Conservation (phyloP, 1,140 invertebrate genomes). For the Drosophila malerkotliana region DNA sequence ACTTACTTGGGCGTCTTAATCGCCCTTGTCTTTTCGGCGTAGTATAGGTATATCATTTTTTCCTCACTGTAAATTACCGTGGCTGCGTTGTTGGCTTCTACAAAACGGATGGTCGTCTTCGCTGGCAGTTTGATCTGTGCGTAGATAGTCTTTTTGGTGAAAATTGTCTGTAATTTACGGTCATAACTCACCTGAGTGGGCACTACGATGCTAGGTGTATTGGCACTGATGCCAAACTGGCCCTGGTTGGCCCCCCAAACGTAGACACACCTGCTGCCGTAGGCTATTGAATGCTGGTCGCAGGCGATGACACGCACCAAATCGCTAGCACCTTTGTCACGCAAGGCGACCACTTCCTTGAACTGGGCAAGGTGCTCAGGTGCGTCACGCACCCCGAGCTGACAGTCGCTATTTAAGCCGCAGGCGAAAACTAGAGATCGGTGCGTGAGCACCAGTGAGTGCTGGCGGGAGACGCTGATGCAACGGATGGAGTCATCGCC, state of each 20-base stretch:
- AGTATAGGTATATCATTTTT: conserved; percentile 67
- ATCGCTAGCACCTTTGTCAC: conserved; percentile 55
- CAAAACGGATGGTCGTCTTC: conserved; percentile 61
- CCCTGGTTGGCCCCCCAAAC: conserved; percentile 90
- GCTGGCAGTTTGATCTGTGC: conserved; percentile 65
- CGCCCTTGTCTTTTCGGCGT: conserved; percentile 68
- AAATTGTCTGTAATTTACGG: neutral
- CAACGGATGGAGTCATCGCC: conserved; percentile 70
- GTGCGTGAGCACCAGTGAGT: conserved; percentile 87
- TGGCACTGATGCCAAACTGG: conserved; percentile 86
- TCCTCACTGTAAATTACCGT: conserved; percentile 71
- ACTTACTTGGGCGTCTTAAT: conserved; percentile 79
- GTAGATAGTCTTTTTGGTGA: neutral
- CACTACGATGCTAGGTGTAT: conserved; percentile 45
- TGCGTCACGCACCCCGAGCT: conserved; percentile 86
- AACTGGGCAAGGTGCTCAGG: conserved; percentile 85
- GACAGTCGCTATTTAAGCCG: conserved; percentile 88
- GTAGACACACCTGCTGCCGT: conserved; percentile 84
- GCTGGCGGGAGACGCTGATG: conserved; percentile 86
- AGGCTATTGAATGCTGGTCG: conserved; percentile 88
- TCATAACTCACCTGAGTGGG: conserved; percentile 78
- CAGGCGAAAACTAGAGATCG: conserved; percentile 86
- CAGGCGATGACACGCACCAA: conserved; percentile 82
- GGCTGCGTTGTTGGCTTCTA: conserved; percentile 75
- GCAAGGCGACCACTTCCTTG: conserved; percentile 81